Evolutionary conservation across 2,888 invertebrate genomes (phyloP), one percentile per base, ranked within the genome.

Genomic region (Oxystoma pomonae): DNA sequence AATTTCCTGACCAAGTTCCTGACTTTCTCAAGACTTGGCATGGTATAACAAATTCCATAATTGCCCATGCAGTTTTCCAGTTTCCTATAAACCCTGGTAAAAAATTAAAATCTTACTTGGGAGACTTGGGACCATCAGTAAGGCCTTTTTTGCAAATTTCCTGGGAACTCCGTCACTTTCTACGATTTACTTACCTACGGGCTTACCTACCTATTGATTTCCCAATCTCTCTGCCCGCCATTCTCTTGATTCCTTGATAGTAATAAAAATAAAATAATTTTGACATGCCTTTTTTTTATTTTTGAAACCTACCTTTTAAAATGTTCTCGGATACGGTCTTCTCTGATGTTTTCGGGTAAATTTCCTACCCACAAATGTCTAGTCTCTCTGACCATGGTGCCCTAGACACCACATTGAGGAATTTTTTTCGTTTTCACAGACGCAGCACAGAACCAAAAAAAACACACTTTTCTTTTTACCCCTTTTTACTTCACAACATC

Each of bases 381-480:
- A 90, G 96, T 96, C 95, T 97, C 96, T 92, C 97, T 96, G 91
- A 98, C 97, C 98, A 98, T 98, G 91, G 92, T 95, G 92, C 91
- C 90, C 90, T 90, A 86, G 89, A 90, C 90, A 90, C 92, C 91
- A 91, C 92, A 92, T 92, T 89, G 77, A 89, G 90, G 89, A 87
- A 87, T 86, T 61, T 63, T 61, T 64, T 53, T 58, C 61, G 59
- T 51, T 60, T 63, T 62, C 58, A 57, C 55, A 58, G 55, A 20
- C 62, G n/a, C n/a, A n/a, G n/a, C 64, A 35, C 35, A 35, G 35
- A 35, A 35, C 35, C 35, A 35, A 35, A 35, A 35, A 35, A 7
- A 7, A 35, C 12, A 74, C 77, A 76, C 75, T 74, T 74, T 76
- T 75, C 76, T 76, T 68, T 69, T 66, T 60, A 58, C 57, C 35